Conservation (phyloP, 37 sponge, comb jelly and placozoan genomes). For the Agelas oroides region DNA sequence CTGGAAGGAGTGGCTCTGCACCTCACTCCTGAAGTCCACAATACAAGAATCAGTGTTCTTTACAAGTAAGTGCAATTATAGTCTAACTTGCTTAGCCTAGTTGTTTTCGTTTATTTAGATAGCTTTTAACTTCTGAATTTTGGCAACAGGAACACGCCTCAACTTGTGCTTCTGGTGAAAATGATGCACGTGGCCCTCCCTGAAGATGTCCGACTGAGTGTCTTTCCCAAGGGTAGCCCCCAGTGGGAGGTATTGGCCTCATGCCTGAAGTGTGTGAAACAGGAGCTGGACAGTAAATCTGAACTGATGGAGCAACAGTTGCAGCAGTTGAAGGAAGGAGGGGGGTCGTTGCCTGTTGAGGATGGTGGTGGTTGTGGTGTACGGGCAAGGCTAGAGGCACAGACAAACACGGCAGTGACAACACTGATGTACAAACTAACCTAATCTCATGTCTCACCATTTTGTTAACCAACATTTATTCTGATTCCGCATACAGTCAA, state of each 20-base stretch:
- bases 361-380: no score
- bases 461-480: no score
- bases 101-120: neutral
- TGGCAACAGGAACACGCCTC: neutral
- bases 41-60: slow-evolving; percentile 17
- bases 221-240: neutral
- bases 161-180: slow-evolving; percentile 2
- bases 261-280: neutral
- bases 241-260: neutral
- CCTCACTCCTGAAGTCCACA: neutral
- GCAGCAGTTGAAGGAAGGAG: neutral
- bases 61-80: slow-evolving; percentile 17
- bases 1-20: neutral
- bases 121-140: no score
- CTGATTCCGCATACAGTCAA: no score
- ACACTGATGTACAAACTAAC: no score
- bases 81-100: neutral
- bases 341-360: no score
- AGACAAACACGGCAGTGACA: no score
- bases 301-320: neutral
- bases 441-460: no score
- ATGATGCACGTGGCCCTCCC: neutral
- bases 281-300: neutral
- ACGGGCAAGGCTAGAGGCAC: no score
- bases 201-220: slow-evolving; percentile 8